Evolutionary conservation across 2,113 vertebrate genomes (phyloP).

Genomic region (Neomonachus schauinslandi): DNA sequence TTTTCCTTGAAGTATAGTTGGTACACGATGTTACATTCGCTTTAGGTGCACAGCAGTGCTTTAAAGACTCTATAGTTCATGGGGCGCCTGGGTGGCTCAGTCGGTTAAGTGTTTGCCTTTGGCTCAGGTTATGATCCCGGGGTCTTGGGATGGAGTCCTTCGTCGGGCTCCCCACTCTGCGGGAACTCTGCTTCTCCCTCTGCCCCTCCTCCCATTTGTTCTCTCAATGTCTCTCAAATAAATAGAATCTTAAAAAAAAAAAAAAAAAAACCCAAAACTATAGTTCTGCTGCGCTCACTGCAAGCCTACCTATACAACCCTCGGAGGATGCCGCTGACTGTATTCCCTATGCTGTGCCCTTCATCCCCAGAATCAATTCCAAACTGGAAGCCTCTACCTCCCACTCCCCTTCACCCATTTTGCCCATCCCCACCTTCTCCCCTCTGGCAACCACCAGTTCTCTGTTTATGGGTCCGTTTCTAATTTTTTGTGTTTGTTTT

Average conservation of each 20-base stretch:
- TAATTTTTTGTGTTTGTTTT: not conserved
- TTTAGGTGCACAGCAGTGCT: not conserved
- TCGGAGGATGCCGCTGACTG: not conserved
- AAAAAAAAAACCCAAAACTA: no score
- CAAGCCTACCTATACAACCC: not conserved
- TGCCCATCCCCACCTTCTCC: not conserved
- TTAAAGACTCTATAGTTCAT: not conserved
- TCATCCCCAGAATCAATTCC: not conserved
- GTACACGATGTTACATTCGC: not conserved
- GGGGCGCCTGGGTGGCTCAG: no score
- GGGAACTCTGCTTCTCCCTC: no score
- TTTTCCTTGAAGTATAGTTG: not conserved
- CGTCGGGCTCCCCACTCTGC: no score
- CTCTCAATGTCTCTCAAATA: not conserved
- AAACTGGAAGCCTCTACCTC: not conserved
- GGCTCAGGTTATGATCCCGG: not conserved
- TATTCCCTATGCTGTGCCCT: not conserved
- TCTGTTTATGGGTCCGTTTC: not conserved
- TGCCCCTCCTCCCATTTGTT: not conserved
- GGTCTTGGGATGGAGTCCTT: not conserved
- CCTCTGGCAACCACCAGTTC: not conserved
- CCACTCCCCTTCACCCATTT: not conserved
- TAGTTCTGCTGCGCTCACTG: not conserved
- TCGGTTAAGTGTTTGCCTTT: not conserved
- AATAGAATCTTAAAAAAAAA: not conserved